Evolutionary conservation across 2,888 invertebrate genomes (phyloP).

Genomic region (Scaeva pyrastri): DNA sequence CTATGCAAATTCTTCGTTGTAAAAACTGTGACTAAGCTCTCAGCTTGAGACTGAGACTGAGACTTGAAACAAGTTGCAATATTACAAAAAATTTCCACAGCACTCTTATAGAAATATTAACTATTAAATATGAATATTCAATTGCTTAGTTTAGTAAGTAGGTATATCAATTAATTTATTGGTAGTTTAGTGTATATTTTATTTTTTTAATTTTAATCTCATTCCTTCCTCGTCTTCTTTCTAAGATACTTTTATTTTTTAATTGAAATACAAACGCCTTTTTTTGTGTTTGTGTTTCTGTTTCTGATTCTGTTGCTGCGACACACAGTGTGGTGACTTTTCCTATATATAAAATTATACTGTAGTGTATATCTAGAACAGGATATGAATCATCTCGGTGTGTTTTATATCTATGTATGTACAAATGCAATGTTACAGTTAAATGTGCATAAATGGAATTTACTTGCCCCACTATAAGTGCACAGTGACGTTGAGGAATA

Average conservation of each 20-base stretch:
- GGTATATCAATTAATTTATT: conserved; percentile 63
- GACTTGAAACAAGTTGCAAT: conserved; percentile 17
- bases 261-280: conserved; percentile 56
- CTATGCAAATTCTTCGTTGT: conserved; percentile 69
- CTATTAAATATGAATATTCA: conserved; percentile 69
- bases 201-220: conserved; percentile 2
- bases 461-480: conserved; percentile 41
- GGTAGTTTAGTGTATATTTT: conserved; percentile 8
- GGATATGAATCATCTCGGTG: conserved; percentile 72
- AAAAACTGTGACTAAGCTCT: conserved; percentile 33
- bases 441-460: conserved; percentile 69
- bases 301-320: background rate
- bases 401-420: conserved; percentile 53
- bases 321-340: background rate
- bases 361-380: conserved; percentile 60
- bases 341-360: background rate
- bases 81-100: conserved; percentile 55
- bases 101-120: background rate
- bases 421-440: conserved; percentile 70
- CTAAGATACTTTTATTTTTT: conserved; percentile 2
- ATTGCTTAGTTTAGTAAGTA: conserved; percentile 46
- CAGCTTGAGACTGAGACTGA: conserved; percentile 33
- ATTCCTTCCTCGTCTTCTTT: conserved; percentile 17
- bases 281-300: background rate
- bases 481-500: conserved; percentile 33